Percentiles rank a stretch among this genome's conserved stretches.
Conservation (phyloP, 2,888 invertebrate genomes). For the Pseudococcus jackbeardsleyi region DNA sequence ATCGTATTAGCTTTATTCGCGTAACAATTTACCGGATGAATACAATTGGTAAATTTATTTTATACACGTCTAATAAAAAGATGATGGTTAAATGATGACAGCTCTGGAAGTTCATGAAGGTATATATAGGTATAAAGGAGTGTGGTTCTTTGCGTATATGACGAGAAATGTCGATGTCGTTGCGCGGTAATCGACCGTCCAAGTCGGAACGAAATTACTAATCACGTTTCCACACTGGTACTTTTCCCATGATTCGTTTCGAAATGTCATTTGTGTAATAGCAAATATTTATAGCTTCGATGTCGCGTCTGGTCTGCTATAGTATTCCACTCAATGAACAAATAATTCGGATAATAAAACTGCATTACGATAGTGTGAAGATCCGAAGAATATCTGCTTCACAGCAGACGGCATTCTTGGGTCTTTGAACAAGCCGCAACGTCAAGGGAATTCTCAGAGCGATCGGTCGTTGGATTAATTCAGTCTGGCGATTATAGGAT, state of each 20-base stretch:
- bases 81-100: slow-evolving; percentile 54
- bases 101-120: neutral
- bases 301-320: slow-evolving; percentile 6
- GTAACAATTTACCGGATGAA: slow-evolving; percentile 43
- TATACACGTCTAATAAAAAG: slow-evolving; percentile 8
- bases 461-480: neutral
- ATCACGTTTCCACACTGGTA: slow-evolving; percentile 47
- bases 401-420: slow-evolving; percentile 14
- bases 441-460: neutral
- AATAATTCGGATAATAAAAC: slow-evolving; percentile 46
- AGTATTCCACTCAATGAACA: slow-evolving; percentile 1
- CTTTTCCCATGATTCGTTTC: slow-evolving; percentile 53
- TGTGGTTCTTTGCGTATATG: neutral
- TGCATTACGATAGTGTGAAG: slow-evolving; percentile 28
- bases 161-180: slow-evolving; percentile 33
- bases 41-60: slow-evolving; percentile 31
- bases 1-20: slow-evolving; percentile 19
- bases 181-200: slow-evolving; percentile 44
- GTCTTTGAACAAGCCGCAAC: neutral
- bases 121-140: neutral
- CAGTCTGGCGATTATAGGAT: neutral
- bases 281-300: slow-evolving; percentile 44
- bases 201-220: slow-evolving; percentile 24
- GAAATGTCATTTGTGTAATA: slow-evolving; percentile 46
- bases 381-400: neutral